Evolutionary conservation across 2,113 vertebrate genomes (phyloP), one percentile per base, ranked within the genome.

Genomic region (Poicephalus meyeri): DNA sequence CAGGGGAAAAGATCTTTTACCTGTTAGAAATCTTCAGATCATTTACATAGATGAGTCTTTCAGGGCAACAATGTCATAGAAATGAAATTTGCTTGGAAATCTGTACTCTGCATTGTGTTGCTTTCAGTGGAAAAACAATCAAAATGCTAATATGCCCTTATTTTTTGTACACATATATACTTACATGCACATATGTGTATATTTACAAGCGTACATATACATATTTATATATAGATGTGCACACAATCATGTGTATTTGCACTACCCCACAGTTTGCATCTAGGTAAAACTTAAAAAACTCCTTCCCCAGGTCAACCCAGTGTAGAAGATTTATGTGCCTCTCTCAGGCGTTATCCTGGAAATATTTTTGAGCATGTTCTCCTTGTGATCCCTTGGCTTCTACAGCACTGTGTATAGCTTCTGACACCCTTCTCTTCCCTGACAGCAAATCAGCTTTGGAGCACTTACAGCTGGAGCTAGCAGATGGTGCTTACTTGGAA

Each of bases 311-410:
- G 18, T 20, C 47, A 46, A 55, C 42, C 24, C 15, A 28, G 26
- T 1, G 0, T 41, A 73, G 39, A 72, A 73, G 18, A 23, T 41
- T 35, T 21, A 9, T 2, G 4, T 42, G 13, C 29, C 13, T 33
- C 33, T 56, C 44, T 50, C n/a, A 18, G 37, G 25, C 23, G 58
- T 58, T 53, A 37, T 41, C 25, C 42, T 25, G 3, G 29, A 49
- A 26, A 28, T 16, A 41, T 31, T 17, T 74, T 42, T 58, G 21
- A 63, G 41, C 17, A 8, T 19, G 6, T 35, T 53, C 24, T 69
- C 37, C 33, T 33, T n/a, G 13, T 9, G 28, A 47, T 56, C 21
- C 37, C 17, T 52, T 29, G 37, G 29, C n/a, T 80, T 80, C 84
- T 53, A n/a, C 21, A 63, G 41, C n/a, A 25, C 28, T 6, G 3